Base-by-base conservation (phyloP, 1,140 invertebrate species). In the Formica exsecta region DNA sequence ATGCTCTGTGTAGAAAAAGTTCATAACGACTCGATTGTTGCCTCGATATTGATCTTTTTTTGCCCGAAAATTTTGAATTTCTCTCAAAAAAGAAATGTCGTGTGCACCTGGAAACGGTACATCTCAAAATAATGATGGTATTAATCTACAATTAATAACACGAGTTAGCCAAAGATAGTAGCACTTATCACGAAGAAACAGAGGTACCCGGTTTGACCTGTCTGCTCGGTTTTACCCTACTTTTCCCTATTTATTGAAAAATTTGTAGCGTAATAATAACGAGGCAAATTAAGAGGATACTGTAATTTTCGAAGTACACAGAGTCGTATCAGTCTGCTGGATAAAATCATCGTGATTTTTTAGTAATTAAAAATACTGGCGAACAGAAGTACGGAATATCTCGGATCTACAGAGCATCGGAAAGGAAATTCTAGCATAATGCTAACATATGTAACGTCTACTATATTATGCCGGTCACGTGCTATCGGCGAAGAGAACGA, bases 401-500 rank as follows among this genome's bases (percentile, higher is more conserved):
- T 59, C 9, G 22, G 22, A 22, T 32, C 29, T 32, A 3, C 3
- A 0, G 22, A 22, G 22, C 0, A 22, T 81, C 38, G 0, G 13
- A 3, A 44, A 44, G 1, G 22, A 48, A 75, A 41, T 29, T 25
- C 22, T 48, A 4, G 65, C 44, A 38, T 68, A 59, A 22, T 36
- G 25, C 11, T 44, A 3, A 44, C 77, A 76, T 65, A 71, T 84
- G 41, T 22, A 76, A 44, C 32, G 7, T 57, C 16, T n/a, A 51
- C 6, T 3, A 11, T 38, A 65, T 36, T 5, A 80, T 41, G 16
- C 64, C 16, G 25, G 36, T 51, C 59, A 32, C 36, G 13, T 81
- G n/a, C 73, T 25, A 22, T 88, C 61, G 77, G 9, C 29, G 16
- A 19, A 54, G 59, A 51, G 13, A 66, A 70, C 48, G 64, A 44